Evolutionary conservation across 2,797 vertebrate genomes (phyloP), one percentile per base, ranked within the genome.

Genomic region (Cossypha polioptera): DNA sequence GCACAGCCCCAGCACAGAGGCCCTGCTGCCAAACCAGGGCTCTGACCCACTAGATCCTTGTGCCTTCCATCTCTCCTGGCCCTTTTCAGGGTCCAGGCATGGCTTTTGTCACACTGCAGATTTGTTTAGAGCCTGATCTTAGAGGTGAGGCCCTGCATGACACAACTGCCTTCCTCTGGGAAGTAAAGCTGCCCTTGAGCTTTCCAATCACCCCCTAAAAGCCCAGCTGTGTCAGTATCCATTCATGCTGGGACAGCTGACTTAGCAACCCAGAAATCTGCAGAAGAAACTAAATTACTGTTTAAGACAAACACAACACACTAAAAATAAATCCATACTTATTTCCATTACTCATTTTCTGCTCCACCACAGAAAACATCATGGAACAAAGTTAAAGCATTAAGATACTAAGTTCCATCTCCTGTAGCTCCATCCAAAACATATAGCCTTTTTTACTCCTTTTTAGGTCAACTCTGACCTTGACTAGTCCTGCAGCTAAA

Each of bases 391-490:
- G 53, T 45, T 61, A 65, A 86, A 86, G 81, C 58, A 68, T 24
- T 35, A 82, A 92, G 72, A 90, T 80, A 67, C 17, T 42, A 72
- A 58, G 38, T 72, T 78, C 26, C 35, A 68, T 62, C 73, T 93
- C 80, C 83, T 92, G 76, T 13, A 68, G 76, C 50, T 94, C 47
- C 25, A 80, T 77, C 66, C 80, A 93, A 88, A 80, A 11, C 1
- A 2, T 58, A 54, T 13, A 72, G 35, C 21, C 36, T 88, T 42
- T 83, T 90, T 84, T 78, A 95, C 62, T 92, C 96, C 96, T 95
- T 96, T 96, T 96, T 92, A 95, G 95, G 95, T 92, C 90, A 96
- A 36, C 69, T 68, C 90, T 75, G 77, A 93, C 73, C 80, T 84
- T 50, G 42, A 71, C 58, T 65, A 55, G n/a, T 83, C 76, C 86